A percentile compares a stretch with the other conserved stretches of the same genome.
These are phyloP conservation scores for Folsomia candida DNA, from an alignment of 2,888 invertebrate species.

Conservation along the genomic window DNA sequence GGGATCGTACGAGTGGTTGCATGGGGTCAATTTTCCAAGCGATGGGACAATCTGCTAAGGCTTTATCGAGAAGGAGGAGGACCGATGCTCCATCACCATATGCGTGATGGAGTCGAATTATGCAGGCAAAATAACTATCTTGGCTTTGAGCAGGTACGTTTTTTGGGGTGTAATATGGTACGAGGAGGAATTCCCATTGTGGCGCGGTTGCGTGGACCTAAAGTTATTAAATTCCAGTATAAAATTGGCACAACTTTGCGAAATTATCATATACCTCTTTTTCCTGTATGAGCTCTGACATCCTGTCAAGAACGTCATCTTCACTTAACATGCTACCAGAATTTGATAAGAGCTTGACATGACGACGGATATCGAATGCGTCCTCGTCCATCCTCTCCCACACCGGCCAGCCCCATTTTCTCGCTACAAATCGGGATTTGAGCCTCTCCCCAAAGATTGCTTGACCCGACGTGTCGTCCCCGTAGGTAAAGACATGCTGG, in stretches of 20 bases:
- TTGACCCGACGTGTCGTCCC: slow-evolving; percentile 13
- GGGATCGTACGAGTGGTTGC: slow-evolving; percentile 25
- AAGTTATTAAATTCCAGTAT: too few relatives aligned
- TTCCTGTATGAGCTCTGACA: background rate
- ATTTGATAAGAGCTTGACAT: slow-evolving; percentile 38
- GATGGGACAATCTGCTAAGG: slow-evolving; percentile 28
- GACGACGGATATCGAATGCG: slow-evolving; percentile 44
- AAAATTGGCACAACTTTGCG: too few relatives aligned
- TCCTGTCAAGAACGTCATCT: background rate
- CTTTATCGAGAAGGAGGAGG: slow-evolving; percentile 33
- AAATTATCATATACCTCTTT: background rate
- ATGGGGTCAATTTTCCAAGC: slow-evolving; percentile 40
- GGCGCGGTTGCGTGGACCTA: too few relatives aligned
- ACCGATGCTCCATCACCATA: slow-evolving; percentile 36
- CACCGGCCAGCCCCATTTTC: slow-evolving; percentile 42
- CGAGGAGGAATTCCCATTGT: slow-evolving; percentile 47
- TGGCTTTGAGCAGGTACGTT: background rate
- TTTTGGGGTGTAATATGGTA: slow-evolving; percentile 38
- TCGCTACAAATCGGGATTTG: slow-evolving; percentile 23
- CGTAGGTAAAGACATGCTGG: slow-evolving; percentile 25
- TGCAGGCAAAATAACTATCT: slow-evolving; percentile 23
- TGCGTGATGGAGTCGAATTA: slow-evolving; percentile 34
- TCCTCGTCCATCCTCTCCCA: slow-evolving; percentile 30
- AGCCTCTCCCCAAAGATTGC: slow-evolving; percentile 22
- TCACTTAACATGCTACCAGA: background rate